These are phyloP conservation scores for Rafetus swinhoei DNA, from an alignment of 2,113 vertebrate genomes.

Conservation along the genomic window DNA sequence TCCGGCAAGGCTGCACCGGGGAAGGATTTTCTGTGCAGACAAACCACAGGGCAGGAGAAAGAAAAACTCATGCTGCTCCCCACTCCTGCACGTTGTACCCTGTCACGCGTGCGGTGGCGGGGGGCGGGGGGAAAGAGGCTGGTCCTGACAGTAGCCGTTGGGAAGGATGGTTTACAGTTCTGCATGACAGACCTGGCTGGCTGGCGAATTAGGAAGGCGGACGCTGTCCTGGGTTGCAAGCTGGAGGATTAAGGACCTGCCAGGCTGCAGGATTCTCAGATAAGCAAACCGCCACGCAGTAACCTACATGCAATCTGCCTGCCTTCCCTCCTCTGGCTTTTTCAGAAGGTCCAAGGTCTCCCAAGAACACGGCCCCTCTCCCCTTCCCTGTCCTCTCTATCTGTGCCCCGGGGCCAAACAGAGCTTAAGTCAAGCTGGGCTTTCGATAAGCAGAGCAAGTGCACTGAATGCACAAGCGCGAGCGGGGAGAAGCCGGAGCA, in stretches of 20 bases:
- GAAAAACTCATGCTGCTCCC: not conserved
- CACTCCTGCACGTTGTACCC: no score
- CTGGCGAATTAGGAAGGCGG: rapidly evolving
- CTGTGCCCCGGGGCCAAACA: rapidly evolving
- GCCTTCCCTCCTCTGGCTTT: not conserved
- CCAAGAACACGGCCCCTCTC: not conserved
- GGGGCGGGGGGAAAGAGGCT: no score
- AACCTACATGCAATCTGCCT: no score
- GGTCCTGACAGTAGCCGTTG: no score
- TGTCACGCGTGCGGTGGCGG: no score
- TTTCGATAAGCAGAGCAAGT: not conserved
- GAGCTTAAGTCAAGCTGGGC: rapidly evolving
- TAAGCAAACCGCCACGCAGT: not conserved
- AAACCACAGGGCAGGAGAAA: not conserved
- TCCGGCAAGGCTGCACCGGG: no score
- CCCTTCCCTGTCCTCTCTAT: not conserved
- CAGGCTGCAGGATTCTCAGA: not conserved
- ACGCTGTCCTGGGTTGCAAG: not conserved
- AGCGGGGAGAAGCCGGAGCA: rapidly evolving
- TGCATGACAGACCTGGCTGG: rapidly evolving
- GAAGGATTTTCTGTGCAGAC: not conserved
- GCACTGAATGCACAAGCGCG: not conserved
- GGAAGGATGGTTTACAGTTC: not conserved
- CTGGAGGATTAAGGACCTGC: not conserved
- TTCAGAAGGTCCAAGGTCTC: not conserved